These are phyloP conservation scores for Triops cancriformis DNA, from an alignment of 1,140 invertebrate genomes.

Conservation along the genomic window DNA sequence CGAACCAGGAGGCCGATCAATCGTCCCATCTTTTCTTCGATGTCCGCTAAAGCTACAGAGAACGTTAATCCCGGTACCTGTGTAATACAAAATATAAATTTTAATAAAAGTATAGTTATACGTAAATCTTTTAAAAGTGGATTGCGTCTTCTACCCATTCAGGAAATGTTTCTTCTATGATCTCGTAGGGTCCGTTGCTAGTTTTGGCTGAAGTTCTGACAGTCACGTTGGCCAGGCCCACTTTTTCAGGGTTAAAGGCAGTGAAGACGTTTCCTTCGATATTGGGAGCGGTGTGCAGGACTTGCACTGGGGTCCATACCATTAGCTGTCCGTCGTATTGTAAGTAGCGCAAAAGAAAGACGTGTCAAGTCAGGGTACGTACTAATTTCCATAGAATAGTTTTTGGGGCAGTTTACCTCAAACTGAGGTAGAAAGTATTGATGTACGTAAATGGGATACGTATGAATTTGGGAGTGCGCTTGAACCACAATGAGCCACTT, in stretches of 20 bases:
- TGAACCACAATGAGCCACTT: slow-evolving; percentile 44
- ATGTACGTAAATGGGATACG: slow-evolving; percentile 42
- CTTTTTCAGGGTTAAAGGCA: slow-evolving; percentile 38
- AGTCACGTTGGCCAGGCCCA: slow-evolving; percentile 38
- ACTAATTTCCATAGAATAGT: not conserved
- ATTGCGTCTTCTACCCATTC: too few relatives aligned
- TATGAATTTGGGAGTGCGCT: slow-evolving; percentile 42
- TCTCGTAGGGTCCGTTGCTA: slow-evolving; percentile 23
- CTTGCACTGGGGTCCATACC: slow-evolving; percentile 9
- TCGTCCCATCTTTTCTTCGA: slow-evolving; percentile 15
- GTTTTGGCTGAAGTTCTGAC: slow-evolving; percentile 33
- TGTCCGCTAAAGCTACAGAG: slow-evolving; percentile 16
- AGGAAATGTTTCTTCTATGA: slow-evolving; percentile 22
- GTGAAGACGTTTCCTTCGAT: slow-evolving; percentile 31
- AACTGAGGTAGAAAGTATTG: slow-evolving; percentile 43
- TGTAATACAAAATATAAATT: too few relatives aligned
- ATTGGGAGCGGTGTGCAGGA: not conserved
- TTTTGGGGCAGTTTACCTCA: slow-evolving; percentile 36
- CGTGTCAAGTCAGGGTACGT: too few relatives aligned
- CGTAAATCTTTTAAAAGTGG: too few relatives aligned
- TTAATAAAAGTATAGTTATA: too few relatives aligned
- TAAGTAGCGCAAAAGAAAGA: too few relatives aligned
- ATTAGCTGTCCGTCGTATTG: not conserved
- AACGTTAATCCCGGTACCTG: slow-evolving; percentile 24
- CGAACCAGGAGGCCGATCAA: slow-evolving; percentile 20